phyloP scores from a whole-genome alignment of 2,888 invertebrate species.

The Coelogynopora nodosa region DNA sequence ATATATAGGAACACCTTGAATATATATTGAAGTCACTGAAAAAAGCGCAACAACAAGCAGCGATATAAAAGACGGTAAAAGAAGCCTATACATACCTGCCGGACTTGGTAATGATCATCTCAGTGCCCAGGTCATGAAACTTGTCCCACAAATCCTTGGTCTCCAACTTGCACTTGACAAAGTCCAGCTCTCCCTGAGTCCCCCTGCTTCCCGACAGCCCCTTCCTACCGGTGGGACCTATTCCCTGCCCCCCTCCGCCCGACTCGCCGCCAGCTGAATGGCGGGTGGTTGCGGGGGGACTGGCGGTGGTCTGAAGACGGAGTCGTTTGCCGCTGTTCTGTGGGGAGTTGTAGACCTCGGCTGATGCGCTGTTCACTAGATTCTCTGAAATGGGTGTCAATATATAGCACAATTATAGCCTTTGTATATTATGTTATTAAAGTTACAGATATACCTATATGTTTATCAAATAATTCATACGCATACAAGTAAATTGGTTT shows the following conservation, averaged over 20 bases:
- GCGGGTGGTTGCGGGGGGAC: neutral
- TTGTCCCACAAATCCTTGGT: slow-evolving; percentile 97
- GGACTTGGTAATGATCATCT: slow-evolving; percentile 97
- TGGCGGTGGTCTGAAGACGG: neutral
- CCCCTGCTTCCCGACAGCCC: neutral
- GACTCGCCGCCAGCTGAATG: neutral
- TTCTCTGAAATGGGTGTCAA: neutral
- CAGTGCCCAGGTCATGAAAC: slow-evolving; percentile 79
- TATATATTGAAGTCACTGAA: neutral
- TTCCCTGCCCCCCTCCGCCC: too few relatives aligned
- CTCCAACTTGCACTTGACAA: slow-evolving; percentile 82
- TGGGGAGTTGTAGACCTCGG: neutral
- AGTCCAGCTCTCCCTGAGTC: slow-evolving; percentile 48
- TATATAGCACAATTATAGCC: too few relatives aligned
- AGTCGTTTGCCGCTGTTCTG: neutral
- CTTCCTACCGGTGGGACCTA: too few relatives aligned
- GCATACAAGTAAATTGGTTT: too few relatives aligned
- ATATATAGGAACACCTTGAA: neutral
- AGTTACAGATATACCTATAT: too few relatives aligned
- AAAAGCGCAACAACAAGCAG: neutral
- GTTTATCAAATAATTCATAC: too few relatives aligned
- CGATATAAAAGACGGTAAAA: neutral
- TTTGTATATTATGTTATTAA: too few relatives aligned
- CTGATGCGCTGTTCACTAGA: neutral
- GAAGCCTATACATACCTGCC: slow-evolving; percentile 81